phyloP scores from a whole-genome alignment of 23 tunicate species.

The Ciona savignyi region DNA sequence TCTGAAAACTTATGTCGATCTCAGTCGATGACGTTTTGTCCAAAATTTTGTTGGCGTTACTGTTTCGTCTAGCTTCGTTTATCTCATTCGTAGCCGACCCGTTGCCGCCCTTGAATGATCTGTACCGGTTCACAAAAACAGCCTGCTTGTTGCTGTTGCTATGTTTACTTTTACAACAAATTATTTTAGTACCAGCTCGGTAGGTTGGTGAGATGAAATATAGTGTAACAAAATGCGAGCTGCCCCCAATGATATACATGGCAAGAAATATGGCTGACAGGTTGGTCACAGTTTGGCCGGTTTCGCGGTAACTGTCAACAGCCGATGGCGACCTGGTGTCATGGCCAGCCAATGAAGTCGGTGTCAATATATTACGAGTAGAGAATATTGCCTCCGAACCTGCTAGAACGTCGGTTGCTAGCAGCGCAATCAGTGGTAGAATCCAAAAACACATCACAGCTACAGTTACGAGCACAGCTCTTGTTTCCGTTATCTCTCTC shows the following conservation, averaged over 20 bases:
- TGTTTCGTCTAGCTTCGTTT: constrained; percentile 16
- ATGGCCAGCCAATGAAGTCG: not conserved
- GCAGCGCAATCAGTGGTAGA: constrained; percentile 24
- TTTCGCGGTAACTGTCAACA: not conserved
- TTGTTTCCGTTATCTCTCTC: constrained; percentile 29
- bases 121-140: constrained; percentile 30
- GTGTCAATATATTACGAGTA: not conserved
- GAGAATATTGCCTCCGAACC: not conserved
- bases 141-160: not conserved
- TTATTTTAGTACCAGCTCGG: not conserved
- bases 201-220: not conserved
- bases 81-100: constrained; percentile 20
- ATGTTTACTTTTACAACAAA: no score
- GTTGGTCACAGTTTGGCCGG: not conserved
- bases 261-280: not conserved
- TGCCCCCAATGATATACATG: not conserved
- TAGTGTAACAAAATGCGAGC: not conserved
- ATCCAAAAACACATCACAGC: constrained; percentile 8
- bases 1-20: no score
- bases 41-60: no score
- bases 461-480: constrained; percentile 12
- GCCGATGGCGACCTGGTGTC: not conserved
- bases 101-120: constrained; percentile 27
- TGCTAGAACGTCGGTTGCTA: constrained; percentile 33
- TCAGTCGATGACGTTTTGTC: no score